phyloP scores from a whole-genome alignment of 2,888 invertebrate genomes.

The Melanostoma mellinum region DNA sequence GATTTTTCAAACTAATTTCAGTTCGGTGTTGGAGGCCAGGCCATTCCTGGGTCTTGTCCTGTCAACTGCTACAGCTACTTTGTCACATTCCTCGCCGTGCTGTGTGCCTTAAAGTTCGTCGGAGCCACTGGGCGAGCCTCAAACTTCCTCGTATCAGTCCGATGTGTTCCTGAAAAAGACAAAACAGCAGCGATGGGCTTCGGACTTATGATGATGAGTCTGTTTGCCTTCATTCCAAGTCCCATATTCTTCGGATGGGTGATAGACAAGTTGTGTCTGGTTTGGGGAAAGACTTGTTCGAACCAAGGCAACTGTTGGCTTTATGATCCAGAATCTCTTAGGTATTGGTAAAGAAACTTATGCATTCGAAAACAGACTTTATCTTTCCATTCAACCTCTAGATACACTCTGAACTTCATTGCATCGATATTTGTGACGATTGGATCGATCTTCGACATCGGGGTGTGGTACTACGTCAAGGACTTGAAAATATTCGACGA shows the following conservation, averaged over 20 bases:
- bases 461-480: conserved; percentile 88
- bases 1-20: conserved; percentile 37
- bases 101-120: conserved; percentile 84
- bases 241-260: conserved; percentile 90
- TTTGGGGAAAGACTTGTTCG: conserved; percentile 89
- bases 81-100: conserved; percentile 83
- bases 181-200: conserved; percentile 89
- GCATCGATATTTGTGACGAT: conserved; percentile 86
- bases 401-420: conserved; percentile 86
- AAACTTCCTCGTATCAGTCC: conserved; percentile 85
- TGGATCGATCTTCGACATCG: conserved; percentile 86
- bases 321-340: conserved; percentile 86
- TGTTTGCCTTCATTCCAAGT: conserved; percentile 89
- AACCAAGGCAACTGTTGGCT: conserved; percentile 89
- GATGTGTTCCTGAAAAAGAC: conserved; percentile 88
- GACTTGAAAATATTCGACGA: conserved; percentile 88
- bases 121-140: conserved; percentile 86
- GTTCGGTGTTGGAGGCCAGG: conserved; percentile 80
- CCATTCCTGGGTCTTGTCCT: conserved; percentile 83
- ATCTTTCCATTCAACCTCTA: conserved; percentile 64
- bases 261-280: conserved; percentile 85
- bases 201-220: conserved; percentile 86
- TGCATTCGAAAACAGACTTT: conserved; percentile 6
- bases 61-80: conserved; percentile 85
- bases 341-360: conserved; percentile 74